Evolutionary conservation across 2,797 vertebrate genomes (phyloP), one percentile per base, ranked within the genome.

Genomic region (Epinephelus coioides): DNA sequence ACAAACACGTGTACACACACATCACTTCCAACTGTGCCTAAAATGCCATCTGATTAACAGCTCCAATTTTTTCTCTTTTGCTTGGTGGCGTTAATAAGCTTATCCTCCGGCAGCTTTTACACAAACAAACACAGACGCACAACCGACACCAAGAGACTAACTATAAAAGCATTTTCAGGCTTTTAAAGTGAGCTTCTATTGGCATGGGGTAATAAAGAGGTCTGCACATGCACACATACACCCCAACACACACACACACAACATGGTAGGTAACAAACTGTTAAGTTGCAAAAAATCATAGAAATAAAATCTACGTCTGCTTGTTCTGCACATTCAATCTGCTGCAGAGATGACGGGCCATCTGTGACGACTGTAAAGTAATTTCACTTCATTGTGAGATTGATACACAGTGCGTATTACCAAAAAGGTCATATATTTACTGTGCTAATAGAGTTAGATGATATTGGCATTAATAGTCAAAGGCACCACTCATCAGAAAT

Each of bases 1-100:
- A 54, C 55, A 79, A 59, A 60, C 8, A 66, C 19, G 2, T 63
- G 73, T 44, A 68, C 76, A 34, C 69, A 81, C 78, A 87, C 79
- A 76, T 78, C 73, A 88, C 65, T 91, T 88, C 86, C 79, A 88
- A 85, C 82, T 76, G 72, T 73, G 79, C 68, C 69, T 73, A 75
- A 89, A 87, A 90, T 84, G 78, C 74, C 88, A 90, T 87, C 86
- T 83, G 86, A 89, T 93, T 86, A 87, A 88, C 63, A 74, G 49
- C 18, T 51, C 60, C 62, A 13, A 73, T 75, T 70, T 70, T 71
- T 78, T 67, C 68, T 68, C 63, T 70, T 76, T 78, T 67, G 76
- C 76, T 63, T 64, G 61, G 81, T 86, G 81, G 82, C 13, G 25
- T 83, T 90, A 87, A 87, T 90, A 81, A 80, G 83, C 85, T 83